Conservation (phyloP, 2,113 vertebrate species). For the Chaenocephalus aceratus region DNA sequence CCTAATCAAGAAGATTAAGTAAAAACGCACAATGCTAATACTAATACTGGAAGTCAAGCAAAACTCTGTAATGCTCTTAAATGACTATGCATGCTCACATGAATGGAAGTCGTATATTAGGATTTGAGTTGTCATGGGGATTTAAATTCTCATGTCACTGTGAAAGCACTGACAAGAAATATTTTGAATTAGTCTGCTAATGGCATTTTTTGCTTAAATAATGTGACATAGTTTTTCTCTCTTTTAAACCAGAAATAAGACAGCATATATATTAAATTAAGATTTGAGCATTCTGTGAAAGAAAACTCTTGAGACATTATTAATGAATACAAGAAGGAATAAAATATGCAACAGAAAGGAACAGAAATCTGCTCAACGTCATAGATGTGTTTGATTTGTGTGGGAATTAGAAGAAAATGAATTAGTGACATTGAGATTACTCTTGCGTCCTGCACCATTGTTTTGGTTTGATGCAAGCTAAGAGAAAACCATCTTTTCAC, state of each 20-base stretch:
- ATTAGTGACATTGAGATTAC: constrained; percentile 25
- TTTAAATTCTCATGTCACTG: constrained; percentile 37
- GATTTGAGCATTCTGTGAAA: constrained; percentile 41
- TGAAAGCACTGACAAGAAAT: constrained; percentile 53
- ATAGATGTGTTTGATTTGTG: constrained; percentile 60
- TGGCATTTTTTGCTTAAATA: constrained; percentile 50
- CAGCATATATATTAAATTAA: constrained; percentile 46
- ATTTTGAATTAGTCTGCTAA: constrained; percentile 41
- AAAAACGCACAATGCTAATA: constrained; percentile 32
- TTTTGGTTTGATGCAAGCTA: constrained; percentile 32
- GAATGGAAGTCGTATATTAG: constrained; percentile 40
- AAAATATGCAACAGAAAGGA: constrained; percentile 46
- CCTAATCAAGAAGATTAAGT: constrained; percentile 24
- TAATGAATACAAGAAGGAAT: constrained; percentile 56
- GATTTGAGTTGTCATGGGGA: constrained; percentile 45
- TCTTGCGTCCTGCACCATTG: constrained; percentile 18
- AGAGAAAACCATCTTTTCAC: constrained; percentile 19
- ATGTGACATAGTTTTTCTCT: constrained; percentile 32
- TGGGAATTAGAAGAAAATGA: constrained; percentile 39
- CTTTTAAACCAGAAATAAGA: constrained; percentile 40
- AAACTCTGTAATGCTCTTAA: constrained; percentile 50
- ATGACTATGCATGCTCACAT: constrained; percentile 26
- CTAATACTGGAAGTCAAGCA: constrained; percentile 31
- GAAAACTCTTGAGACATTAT: constrained; percentile 55
- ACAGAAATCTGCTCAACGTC: constrained; percentile 49